Percentiles rank a stretch among this genome's conserved stretches.
phyloP scores from a whole-genome alignment of 2,888 invertebrate genomes.

The Troides helena region DNA sequence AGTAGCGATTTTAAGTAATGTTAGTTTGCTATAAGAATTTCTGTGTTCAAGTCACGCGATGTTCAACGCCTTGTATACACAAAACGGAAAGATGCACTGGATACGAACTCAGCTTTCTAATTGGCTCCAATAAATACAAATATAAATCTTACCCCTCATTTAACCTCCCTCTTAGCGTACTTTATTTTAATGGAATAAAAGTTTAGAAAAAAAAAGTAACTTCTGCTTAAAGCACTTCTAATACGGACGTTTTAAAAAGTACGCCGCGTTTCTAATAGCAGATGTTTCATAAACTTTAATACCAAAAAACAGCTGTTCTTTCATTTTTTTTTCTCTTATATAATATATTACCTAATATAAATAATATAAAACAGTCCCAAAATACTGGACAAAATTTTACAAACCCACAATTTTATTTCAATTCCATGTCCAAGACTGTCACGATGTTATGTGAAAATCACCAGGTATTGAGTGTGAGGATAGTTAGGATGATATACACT shows the following conservation, averaged over 20 bases:
- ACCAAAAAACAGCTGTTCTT: no score
- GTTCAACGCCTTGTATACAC: constrained; percentile 57
- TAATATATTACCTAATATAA: no score
- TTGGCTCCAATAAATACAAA: constrained; percentile 43
- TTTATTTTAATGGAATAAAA: constrained; percentile 20
- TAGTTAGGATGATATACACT: no score
- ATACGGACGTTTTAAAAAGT: constrained; percentile 5
- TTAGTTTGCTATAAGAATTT: constrained; percentile 59
- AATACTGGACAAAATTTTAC: no score
- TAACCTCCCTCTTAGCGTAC: constrained; percentile 19
- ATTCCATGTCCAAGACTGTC: no score
- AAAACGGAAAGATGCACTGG: constrained; percentile 44
- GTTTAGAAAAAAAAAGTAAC: constrained; percentile 4
- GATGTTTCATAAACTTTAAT: constrained; percentile 7
- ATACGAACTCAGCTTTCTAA: constrained; percentile 43
- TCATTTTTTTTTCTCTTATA: no score
- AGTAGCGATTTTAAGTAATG: constrained; percentile 41
- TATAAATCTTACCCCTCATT: constrained; percentile 35
- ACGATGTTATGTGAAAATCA: no score
- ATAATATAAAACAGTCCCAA: no score
- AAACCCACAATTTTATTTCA: no score
- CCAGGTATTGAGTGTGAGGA: no score
- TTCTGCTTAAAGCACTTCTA: constrained; percentile 12
- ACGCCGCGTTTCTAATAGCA: constrained; percentile 1
- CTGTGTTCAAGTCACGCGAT: constrained; percentile 64